Evolutionary conservation across 2,797 vertebrate species (phyloP), one percentile per base, ranked within the genome.

Genomic region (Nannoperca australis): DNA sequence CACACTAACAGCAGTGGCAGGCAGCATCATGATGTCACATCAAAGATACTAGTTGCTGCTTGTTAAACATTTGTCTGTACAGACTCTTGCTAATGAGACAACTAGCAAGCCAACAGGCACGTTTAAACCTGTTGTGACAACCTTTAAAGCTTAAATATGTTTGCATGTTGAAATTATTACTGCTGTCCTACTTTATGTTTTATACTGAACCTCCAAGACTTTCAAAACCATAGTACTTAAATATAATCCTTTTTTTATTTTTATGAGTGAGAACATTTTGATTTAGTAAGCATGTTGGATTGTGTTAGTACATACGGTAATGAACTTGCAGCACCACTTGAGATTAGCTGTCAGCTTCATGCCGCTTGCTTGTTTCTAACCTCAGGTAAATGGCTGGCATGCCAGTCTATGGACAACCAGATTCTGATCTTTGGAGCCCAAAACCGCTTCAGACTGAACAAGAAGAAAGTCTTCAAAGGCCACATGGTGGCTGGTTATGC

Each of bases 351-450:
- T 32, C n/a, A 15, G 15, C 18, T 27, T 61, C 18, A 40, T 67
- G 9, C 2, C 58, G 1, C 50, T 22, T 75, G 14, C n/a, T 61
- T 69, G 12, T 81, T 66, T 86, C 45, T 36, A 12, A 38, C 79
- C 12, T 0, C 42, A 99, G 98, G 98, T 73, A 99, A 99, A 73
- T 99, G 98, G 98, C 93, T 99, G 27, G 98, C 98, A 1, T 99
- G 98, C 88, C 98, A 99, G 87, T 99, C 98, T 0, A 99, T 99
- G 98, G 98, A 99, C 91, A 99, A 99, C 91, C 98, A 99, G 92
- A 99, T 99, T 87, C 95, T 99, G 87, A 99, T 99, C 86, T 99
- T 99, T 76, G 98, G 98, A 79, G 98, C 98, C 58, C 98, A 99
- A 88, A 99, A 99, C 90, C 96, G 98, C 89, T 99, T 99, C 95